Conservation (phyloP, 2,888 invertebrate species). For the Apamea monoglypha region DNA sequence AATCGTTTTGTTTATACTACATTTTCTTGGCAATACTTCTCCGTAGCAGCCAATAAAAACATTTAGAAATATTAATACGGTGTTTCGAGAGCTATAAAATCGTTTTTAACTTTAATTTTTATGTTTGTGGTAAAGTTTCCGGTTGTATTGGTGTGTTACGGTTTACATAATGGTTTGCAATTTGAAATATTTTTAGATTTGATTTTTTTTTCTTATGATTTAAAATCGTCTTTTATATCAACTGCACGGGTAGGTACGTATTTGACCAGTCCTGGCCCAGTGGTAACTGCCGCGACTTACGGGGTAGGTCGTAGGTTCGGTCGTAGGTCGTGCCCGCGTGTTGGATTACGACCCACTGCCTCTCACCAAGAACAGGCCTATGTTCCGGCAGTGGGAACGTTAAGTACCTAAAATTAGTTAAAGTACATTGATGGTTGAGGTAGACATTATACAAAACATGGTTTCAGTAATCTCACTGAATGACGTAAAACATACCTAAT, state of each 20-base stretch:
- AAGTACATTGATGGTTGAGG: no score
- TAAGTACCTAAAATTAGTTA: no score
- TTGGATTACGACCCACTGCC: no score
- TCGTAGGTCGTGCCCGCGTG: no score
- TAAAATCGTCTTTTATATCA: not conserved
- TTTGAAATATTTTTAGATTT: not conserved
- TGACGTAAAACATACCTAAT: not conserved
- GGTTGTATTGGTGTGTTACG: not conserved
- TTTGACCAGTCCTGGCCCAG: no score
- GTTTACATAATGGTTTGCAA: not conserved
- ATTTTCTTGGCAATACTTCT: slow-evolving; percentile 55
- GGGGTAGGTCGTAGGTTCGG: no score
- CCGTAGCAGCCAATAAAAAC: slow-evolving; percentile 51
- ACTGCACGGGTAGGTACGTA: not conserved
- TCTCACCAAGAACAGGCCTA: no score
- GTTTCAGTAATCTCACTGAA: not conserved
- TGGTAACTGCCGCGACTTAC: no score
- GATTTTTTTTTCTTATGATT: not conserved
- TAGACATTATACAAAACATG: not conserved
- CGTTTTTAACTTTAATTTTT: slow-evolving; percentile 16
- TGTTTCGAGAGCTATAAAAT: slow-evolving; percentile 48
- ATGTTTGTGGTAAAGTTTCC: slow-evolving; percentile 8
- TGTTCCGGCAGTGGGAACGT: no score
- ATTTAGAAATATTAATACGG: slow-evolving; percentile 44
- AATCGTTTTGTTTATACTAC: slow-evolving; percentile 64